These are phyloP conservation scores for Digitonthophagus gazella DNA, from an alignment of 2,888 invertebrate species.

Conservation along the genomic window DNA sequence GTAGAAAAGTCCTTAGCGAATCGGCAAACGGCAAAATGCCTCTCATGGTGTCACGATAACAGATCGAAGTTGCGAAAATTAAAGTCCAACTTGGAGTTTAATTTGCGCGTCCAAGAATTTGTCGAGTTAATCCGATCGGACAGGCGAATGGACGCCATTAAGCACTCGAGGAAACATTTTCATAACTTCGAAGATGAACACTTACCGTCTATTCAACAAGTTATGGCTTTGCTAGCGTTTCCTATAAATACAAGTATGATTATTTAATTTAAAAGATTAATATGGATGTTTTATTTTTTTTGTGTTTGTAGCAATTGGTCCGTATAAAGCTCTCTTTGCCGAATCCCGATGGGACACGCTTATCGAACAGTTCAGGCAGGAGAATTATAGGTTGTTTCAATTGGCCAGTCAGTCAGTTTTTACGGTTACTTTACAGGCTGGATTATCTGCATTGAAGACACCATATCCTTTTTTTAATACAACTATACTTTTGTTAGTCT, in stretches of 20 bases:
- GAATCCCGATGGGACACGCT: conserved; percentile 77
- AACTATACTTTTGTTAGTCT: neutral
- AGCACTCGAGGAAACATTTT: conserved; percentile 92
- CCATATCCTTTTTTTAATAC: conserved; percentile 63
- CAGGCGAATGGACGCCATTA: conserved; percentile 86
- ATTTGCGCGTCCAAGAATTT: conserved; percentile 89
- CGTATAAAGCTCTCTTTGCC: conserved; percentile 67
- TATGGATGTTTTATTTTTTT: neutral
- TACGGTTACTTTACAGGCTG: conserved; percentile 88
- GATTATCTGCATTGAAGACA: conserved; percentile 92
- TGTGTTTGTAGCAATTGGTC: conserved; percentile 58
- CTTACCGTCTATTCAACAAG: conserved; percentile 82
- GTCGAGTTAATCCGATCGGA: conserved; percentile 90
- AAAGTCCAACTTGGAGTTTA: conserved; percentile 94
- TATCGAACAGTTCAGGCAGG: conserved; percentile 87
- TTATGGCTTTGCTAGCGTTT: conserved; percentile 94
- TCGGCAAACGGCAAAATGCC: conserved; percentile 83
- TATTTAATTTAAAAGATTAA: neutral
- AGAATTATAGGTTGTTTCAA: conserved; percentile 93
- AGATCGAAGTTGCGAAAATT: conserved; percentile 91
- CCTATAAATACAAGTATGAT: conserved; percentile 64
- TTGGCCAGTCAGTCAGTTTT: conserved; percentile 88
- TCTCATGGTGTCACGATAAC: conserved; percentile 96
- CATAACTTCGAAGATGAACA: conserved; percentile 84
- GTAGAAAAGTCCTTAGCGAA: conserved; percentile 82